Evolutionary conservation across 2,888 invertebrate species (phyloP).

Genomic region (Charanyca ferruginea): DNA sequence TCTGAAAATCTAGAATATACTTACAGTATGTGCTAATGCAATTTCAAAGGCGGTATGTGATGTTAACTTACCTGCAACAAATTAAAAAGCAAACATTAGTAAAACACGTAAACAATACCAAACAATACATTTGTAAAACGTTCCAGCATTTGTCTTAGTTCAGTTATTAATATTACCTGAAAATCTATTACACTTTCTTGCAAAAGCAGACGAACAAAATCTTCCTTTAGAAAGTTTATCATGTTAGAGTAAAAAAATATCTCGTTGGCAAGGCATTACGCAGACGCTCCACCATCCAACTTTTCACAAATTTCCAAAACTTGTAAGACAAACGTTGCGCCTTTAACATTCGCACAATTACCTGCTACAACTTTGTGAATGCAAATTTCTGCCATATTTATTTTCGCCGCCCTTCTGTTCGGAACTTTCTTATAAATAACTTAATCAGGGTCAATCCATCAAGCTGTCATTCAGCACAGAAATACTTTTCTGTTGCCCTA

Average conservation of each 20-base stretch:
- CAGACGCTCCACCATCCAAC: conserved; percentile 62
- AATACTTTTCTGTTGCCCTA: conserved; percentile 70
- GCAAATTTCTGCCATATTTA: conserved; percentile 67
- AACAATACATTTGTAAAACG: neutral
- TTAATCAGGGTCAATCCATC: conserved; percentile 78
- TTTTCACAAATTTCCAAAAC: conserved; percentile 67
- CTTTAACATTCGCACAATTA: conserved; percentile 67
- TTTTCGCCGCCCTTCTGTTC: conserved; percentile 66
- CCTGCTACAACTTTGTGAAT: conserved; percentile 64
- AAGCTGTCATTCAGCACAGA: conserved; percentile 74
- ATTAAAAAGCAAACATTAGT: conserved; percentile 16
- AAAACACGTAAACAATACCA: neutral
- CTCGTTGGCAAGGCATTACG: conserved; percentile 64
- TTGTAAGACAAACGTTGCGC: conserved; percentile 67
- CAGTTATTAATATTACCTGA: conserved; percentile 31
- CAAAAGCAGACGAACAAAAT: conserved; percentile 55
- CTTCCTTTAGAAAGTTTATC: conserved; percentile 63
- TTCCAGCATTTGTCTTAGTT: conserved; percentile 12
- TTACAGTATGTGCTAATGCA: conserved; percentile 5
- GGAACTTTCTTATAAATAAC: conserved; percentile 70
- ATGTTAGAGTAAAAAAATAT: conserved; percentile 62
- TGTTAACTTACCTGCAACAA: conserved; percentile 54
- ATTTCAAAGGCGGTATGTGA: neutral
- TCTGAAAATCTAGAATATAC: conserved; percentile 2
- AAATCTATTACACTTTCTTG: conserved; percentile 57